Evolutionary conservation across 2,797 vertebrate species (phyloP).

Genomic region (Selene dorsalis): DNA sequence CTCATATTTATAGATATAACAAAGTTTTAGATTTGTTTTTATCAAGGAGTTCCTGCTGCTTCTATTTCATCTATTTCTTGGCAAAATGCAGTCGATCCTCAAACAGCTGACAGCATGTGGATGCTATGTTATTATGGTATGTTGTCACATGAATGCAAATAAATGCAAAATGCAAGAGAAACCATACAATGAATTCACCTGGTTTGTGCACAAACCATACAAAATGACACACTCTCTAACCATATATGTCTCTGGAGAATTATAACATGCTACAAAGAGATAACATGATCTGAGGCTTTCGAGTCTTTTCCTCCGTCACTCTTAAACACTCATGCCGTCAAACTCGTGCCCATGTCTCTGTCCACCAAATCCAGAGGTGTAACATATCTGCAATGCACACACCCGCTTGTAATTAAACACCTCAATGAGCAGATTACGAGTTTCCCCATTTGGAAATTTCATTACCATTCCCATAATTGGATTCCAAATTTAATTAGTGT

Average conservation of each 20-base stretch:
- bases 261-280: neutral
- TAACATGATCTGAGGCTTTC: neutral
- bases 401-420: slow-evolving; percentile 86
- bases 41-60: neutral
- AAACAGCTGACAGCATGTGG: neutral
- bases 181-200: neutral
- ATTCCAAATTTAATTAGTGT: slow-evolving; percentile 87
- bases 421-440: slow-evolving; percentile 88
- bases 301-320: neutral
- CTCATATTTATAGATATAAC: too few relatives aligned
- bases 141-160: too few relatives aligned
- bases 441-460: slow-evolving; percentile 88
- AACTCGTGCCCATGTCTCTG: slow-evolving; percentile 52
- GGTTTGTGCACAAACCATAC: neutral
- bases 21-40: neutral
- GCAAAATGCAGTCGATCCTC: neutral
- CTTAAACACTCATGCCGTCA: slow-evolving; percentile 12
- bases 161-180: neutral
- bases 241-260: neutral
- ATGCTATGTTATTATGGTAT: neutral
- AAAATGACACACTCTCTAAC: neutral
- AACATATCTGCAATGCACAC: slow-evolving; percentile 82
- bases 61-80: neutral
- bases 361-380: slow-evolving; percentile 71
- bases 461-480: slow-evolving; percentile 87